Base-by-base conservation (phyloP, 2,113 vertebrate genomes). In the Urocitellus parryii region DNA sequence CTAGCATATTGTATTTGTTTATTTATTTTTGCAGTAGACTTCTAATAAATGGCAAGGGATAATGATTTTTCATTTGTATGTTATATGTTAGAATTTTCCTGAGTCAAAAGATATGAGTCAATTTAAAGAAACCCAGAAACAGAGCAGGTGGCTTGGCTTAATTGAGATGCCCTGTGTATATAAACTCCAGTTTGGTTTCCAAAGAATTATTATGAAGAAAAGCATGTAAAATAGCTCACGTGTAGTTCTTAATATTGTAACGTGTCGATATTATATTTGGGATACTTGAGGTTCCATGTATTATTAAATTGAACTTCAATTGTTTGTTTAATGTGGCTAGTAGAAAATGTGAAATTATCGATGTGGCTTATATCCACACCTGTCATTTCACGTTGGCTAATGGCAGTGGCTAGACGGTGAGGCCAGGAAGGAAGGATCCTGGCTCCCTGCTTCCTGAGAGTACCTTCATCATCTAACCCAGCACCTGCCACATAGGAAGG, bases 41-140 rank as follows among this genome's bases (percentile, higher is more conserved):
- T 42, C 29, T 74, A 80, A 90, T 93, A 37, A 45, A 73, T 58
- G 65, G 27, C 32, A 61, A 74, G 2, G 37, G 32, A 61, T 53
- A 27, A 8, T 91, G 13, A 22, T 42, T 85, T 68, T 32, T 56
- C 37, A 63, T 45, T 67, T 74, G 11, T 32, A 73, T 22, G 53
- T 72, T 58, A 16, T 48, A 34, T 56, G 82, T 83, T 78, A 83
- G 27, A 87, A 22, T 83, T 77, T 93, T 96, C 22, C 70, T n/a
- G 56, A 87, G 29, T 81, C 68, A 95, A 58, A 81, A 87, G 29
- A 70, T 22, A 25, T 22, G 22, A 48, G 53, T 93, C 51, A 37
- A 8, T 72, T 90, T 90, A 87, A 76, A 70, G 87, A 82, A 68
- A 82, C 61, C 70, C 25, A 65, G 45, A 45, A 61, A 20, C 25